These are phyloP conservation scores for Sinocyclocheilus anshuiensis DNA, from an alignment of 2,113 vertebrate species.

Conservation along the genomic window DNA sequence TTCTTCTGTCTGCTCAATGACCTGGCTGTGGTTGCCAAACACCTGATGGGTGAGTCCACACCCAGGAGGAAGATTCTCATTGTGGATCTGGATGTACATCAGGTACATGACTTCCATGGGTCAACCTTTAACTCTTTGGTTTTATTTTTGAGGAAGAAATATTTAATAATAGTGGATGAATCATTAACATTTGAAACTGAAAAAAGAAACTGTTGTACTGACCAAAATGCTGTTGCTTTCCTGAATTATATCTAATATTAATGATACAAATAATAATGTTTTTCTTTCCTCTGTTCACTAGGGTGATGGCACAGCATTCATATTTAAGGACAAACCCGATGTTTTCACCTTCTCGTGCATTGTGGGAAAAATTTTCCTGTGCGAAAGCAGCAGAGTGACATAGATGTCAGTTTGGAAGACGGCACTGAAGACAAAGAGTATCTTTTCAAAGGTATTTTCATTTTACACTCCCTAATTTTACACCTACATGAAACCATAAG, in stretches of 20 bases:
- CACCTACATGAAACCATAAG: neutral
- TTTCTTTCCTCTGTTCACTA: slow-evolving; percentile 41
- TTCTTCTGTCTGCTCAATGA: slow-evolving; percentile 72
- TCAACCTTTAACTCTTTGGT: neutral
- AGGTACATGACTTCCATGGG: slow-evolving; percentile 54
- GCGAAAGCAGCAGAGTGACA: slow-evolving; percentile 67
- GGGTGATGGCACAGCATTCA: slow-evolving; percentile 71
- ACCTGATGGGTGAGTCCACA: slow-evolving; percentile 30
- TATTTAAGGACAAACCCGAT: slow-evolving; percentile 67
- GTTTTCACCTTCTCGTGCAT: slow-evolving; percentile 71
- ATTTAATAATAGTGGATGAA: neutral
- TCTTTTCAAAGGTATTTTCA: slow-evolving; percentile 53
- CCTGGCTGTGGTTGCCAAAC: slow-evolving; percentile 67
- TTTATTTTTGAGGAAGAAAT: neutral
- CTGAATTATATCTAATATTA: neutral
- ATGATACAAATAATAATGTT: neutral
- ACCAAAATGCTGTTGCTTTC: neutral
- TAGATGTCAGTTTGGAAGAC: slow-evolving; percentile 63
- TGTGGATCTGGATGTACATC: slow-evolving; percentile 71
- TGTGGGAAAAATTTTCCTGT: slow-evolving; percentile 71
- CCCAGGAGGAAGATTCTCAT: slow-evolving; percentile 63
- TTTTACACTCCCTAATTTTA: neutral
- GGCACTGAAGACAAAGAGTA: slow-evolving; percentile 66
- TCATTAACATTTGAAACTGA: neutral
- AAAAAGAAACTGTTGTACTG: neutral